phyloP scores from a whole-genome alignment of 2,888 invertebrate genomes.

The Stenurella melanura region DNA sequence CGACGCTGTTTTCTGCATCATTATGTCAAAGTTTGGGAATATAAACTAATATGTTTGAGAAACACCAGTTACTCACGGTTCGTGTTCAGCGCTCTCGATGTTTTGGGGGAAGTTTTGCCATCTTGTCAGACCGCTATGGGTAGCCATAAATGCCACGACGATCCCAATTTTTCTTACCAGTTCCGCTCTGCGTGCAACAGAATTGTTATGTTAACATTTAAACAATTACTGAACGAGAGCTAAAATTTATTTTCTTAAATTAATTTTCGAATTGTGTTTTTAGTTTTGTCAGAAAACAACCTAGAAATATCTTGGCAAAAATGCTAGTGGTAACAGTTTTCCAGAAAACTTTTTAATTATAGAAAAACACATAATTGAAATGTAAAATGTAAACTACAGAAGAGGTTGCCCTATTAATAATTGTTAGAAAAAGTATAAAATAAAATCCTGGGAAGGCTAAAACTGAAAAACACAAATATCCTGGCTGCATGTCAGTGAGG shows the following conservation, averaged over 20 bases:
- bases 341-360: no score
- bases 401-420: background rate
- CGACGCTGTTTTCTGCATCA: background rate
- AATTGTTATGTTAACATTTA: constrained; percentile 46
- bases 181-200: constrained; percentile 80
- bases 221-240: background rate
- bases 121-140: constrained; percentile 91
- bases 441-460: constrained; percentile 1
- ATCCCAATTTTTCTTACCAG: constrained; percentile 90
- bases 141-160: constrained; percentile 90
- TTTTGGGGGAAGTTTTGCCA: constrained; percentile 87
- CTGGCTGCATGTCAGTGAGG: constrained; percentile 1
- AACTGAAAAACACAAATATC: constrained; percentile 4
- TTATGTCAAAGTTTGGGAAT: no score
- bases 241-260: background rate
- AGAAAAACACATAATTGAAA: no score
- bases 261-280: background rate
- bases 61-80: constrained; percentile 59
- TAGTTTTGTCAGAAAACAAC: no score
- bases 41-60: no score
- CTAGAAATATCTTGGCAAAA: no score
- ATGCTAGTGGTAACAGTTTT: no score
- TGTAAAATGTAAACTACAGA: no score
- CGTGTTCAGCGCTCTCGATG: constrained; percentile 70
- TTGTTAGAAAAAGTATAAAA: background rate